Conservation (phyloP, 2,888 invertebrate species). For the Drosophila kokeensis region DNA sequence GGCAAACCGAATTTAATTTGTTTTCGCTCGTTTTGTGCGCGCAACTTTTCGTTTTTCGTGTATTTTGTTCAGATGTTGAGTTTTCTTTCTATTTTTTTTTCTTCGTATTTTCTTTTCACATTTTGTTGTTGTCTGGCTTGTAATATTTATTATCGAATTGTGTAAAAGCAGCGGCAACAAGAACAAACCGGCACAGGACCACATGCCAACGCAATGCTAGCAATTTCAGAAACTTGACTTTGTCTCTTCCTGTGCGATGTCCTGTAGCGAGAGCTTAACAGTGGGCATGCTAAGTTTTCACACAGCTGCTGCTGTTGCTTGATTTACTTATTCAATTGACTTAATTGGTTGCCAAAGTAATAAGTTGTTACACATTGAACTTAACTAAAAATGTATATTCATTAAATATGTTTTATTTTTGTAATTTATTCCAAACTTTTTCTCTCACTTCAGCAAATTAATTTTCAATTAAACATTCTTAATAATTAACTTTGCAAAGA, state of each 20-base stretch:
- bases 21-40: conserved; percentile 75
- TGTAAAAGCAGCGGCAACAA: conserved; percentile 49
- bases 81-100: conserved; percentile 15
- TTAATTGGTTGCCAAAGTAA: not conserved
- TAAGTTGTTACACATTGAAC: not conserved
- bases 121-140: conserved; percentile 72
- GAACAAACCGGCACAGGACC: conserved; percentile 18
- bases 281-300: not conserved
- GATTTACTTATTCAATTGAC: not conserved
- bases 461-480: not conserved
- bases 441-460: not conserved
- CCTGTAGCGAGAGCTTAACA: conserved; percentile 15
- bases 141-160: conserved; percentile 80
- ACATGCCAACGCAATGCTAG: conserved; percentile 69
- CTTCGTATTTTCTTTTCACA: conserved; percentile 10
- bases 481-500: not conserved
- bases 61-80: conserved; percentile 27
- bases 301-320: not conserved
- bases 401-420: not conserved
- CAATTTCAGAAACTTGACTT: conserved; percentile 66
- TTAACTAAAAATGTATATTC: not conserved
- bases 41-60: conserved; percentile 62
- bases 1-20: conserved; percentile 78
- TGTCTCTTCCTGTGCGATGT: conserved; percentile 30
- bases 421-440: not conserved